Evolutionary conservation across 2,888 invertebrate species (phyloP).

Genomic region (Drosophila kuntzei): DNA sequence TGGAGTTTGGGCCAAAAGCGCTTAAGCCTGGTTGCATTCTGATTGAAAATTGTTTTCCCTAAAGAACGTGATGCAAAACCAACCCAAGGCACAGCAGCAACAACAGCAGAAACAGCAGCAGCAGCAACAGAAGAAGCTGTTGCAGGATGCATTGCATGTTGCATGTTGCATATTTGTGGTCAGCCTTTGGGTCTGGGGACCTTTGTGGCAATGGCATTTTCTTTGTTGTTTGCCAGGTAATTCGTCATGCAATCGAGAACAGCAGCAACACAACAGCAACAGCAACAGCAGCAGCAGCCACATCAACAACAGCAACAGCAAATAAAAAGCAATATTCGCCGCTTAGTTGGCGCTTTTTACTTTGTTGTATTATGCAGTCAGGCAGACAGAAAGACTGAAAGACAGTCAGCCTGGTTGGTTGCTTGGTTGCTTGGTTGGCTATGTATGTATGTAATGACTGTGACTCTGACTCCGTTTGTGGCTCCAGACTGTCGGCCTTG

Average conservation of each 20-base stretch:
- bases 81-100: constrained; percentile 10
- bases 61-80: constrained; percentile 66
- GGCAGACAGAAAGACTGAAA: constrained; percentile 6
- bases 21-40: constrained; percentile 46
- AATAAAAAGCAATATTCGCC: constrained; percentile 67
- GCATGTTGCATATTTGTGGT: constrained; percentile 73
- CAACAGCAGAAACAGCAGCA: constrained; percentile 2
- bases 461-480: constrained; percentile 10
- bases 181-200: constrained; percentile 42
- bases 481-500: constrained; percentile 72
- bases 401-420: constrained; percentile 4
- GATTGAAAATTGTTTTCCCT: constrained; percentile 79
- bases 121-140: constrained; percentile 16
- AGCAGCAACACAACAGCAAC: constrained; percentile 19
- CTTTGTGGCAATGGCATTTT: constrained; percentile 52
- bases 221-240: constrained; percentile 50
- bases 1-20: constrained; percentile 27
- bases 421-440: constrained; percentile 37
- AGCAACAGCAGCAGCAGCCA: constrained; percentile 31
- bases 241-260: constrained; percentile 73
- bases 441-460: constrained; percentile 18
- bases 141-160: constrained; percentile 14
- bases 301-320: constrained; percentile 24
- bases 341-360: constrained; percentile 79
- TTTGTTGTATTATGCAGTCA: constrained; percentile 63